Percentiles rank a stretch among this genome's conserved stretches.
Conservation (phyloP, 2,797 vertebrate species). For the Gallinago nigripennis region DNA sequence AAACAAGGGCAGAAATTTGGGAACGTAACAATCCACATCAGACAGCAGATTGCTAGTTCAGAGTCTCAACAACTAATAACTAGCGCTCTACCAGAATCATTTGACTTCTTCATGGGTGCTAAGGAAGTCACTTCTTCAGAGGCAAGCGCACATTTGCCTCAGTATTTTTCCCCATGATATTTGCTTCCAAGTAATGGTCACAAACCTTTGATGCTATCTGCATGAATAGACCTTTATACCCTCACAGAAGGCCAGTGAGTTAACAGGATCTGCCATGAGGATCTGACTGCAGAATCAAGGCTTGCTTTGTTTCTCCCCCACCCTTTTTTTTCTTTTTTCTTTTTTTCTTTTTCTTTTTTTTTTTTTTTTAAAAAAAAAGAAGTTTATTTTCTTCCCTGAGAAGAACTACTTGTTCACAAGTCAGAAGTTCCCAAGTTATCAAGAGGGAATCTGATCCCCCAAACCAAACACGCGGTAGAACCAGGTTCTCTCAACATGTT, state of each 20-base stretch:
- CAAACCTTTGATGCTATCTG: neutral
- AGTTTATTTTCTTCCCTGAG: slow-evolving; percentile 15
- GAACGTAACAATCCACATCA: neutral
- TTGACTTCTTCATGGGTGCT: neutral
- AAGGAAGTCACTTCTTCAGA: neutral
- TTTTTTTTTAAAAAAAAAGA: neutral
- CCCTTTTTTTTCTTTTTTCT: neutral
- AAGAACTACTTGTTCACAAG: slow-evolving; percentile 9
- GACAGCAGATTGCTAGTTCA: neutral
- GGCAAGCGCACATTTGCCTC: neutral
- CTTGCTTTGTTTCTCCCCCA: slow-evolving; percentile 41
- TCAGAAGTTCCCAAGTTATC: neutral
- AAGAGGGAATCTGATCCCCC: slow-evolving; percentile 25
- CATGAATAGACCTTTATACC: slow-evolving; percentile 50
- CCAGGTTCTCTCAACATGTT: neutral
- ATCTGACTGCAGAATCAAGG: slow-evolving; percentile 33
- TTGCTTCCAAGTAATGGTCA: neutral
- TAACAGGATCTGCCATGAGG: slow-evolving; percentile 23
- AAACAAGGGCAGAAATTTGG: neutral
- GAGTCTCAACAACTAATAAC: neutral
- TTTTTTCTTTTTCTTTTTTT: neutral
- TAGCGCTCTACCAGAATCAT: neutral
- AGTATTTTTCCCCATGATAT: neutral
- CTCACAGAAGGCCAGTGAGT: slow-evolving; percentile 27
- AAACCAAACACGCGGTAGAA: neutral